Evolutionary conservation across 2,888 invertebrate genomes (phyloP).

Genomic region (Syritta pipiens): DNA sequence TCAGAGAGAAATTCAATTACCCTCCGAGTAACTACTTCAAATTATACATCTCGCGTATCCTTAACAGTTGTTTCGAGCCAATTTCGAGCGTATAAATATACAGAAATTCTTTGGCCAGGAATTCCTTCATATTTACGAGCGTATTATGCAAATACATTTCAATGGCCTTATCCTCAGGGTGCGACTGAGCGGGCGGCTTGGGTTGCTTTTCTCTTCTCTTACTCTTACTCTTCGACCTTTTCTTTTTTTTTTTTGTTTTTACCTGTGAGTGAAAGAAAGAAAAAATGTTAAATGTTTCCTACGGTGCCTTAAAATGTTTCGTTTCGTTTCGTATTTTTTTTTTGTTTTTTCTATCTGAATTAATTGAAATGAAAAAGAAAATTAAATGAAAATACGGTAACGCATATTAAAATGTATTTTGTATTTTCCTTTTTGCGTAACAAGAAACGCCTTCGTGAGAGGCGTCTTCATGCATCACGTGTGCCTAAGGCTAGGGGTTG

Average conservation of each 20-base stretch:
- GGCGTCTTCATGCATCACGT: too few species aligned
- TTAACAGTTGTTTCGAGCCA: slow-evolving; percentile 35
- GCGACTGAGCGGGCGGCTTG: not conserved
- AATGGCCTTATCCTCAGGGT: slow-evolving; percentile 1
- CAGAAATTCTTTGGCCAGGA: slow-evolving; percentile 21
- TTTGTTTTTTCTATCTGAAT: too few species aligned
- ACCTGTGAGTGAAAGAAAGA: not conserved
- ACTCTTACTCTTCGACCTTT: not conserved
- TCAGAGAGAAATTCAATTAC: slow-evolving; percentile 41
- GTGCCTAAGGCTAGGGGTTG: not conserved
- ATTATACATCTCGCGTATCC: slow-evolving; percentile 35
- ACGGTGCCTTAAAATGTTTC: slow-evolving; percentile 3
- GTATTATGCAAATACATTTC: slow-evolving; percentile 41
- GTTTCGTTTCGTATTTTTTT: too few species aligned
- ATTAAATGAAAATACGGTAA: slow-evolving; percentile 6
- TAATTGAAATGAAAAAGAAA: slow-evolving; percentile 10
- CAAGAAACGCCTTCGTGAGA: not conserved
- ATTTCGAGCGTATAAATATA: slow-evolving; percentile 22
- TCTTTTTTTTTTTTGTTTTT: too few species aligned
- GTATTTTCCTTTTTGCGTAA: not conserved
- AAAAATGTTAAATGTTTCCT: slow-evolving; percentile 7
- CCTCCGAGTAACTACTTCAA: slow-evolving; percentile 25
- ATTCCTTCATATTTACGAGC: slow-evolving; percentile 36
- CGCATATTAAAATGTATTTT: not conserved
- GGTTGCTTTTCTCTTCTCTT: not conserved